Conservation (phyloP, 2,888 invertebrate genomes). For the Lymantria dispar region DNA sequence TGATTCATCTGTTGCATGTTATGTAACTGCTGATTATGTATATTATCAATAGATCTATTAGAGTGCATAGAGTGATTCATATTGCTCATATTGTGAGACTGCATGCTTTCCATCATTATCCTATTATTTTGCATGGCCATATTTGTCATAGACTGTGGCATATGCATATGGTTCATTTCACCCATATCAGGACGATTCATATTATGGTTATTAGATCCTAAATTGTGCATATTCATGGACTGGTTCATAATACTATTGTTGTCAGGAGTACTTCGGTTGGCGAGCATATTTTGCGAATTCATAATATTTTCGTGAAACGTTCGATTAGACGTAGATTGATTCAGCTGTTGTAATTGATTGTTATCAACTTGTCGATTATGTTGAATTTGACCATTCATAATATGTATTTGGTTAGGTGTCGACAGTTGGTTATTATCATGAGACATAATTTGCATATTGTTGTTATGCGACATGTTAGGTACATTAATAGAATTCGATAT, state of each 20-base stretch:
- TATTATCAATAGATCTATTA: constrained; percentile 66
- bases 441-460: constrained; percentile 64
- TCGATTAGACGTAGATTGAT: constrained; percentile 54
- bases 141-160: constrained; percentile 64
- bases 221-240: constrained; percentile 67
- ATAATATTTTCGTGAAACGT: constrained; percentile 68
- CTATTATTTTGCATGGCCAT: constrained; percentile 73
- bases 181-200: constrained; percentile 62
- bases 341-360: constrained; percentile 64
- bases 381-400: constrained; percentile 77
- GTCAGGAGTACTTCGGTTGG: constrained; percentile 66
- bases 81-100: constrained; percentile 64
- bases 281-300: constrained; percentile 49
- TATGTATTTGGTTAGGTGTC: constrained; percentile 71
- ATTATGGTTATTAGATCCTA: constrained; percentile 60
- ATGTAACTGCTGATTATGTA: constrained; percentile 70
- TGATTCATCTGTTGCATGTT: constrained; percentile 73
- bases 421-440: constrained; percentile 62
- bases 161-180: constrained; percentile 72
- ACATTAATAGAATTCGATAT: constrained; percentile 51
- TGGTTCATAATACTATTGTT: constrained; percentile 64
- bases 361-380: constrained; percentile 65
- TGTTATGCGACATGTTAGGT: constrained; percentile 63
- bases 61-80: constrained; percentile 68
- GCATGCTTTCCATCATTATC: constrained; percentile 74